Evolutionary conservation across 2,888 invertebrate genomes (phyloP), one percentile per base, ranked within the genome.

Genomic region (Anthophora plumipes): DNA sequence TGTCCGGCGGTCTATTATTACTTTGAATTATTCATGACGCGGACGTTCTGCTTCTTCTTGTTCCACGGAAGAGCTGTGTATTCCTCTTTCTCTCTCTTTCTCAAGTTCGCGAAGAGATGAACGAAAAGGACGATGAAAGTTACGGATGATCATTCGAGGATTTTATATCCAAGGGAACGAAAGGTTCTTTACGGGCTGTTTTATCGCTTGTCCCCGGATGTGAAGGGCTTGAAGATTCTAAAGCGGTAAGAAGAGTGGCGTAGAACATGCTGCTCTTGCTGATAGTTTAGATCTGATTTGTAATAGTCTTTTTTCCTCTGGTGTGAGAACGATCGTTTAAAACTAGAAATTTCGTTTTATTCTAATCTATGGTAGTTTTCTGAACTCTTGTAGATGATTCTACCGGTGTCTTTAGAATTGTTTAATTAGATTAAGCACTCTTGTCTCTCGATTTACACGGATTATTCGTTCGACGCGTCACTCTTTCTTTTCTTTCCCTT

Each of bases 21-120:
- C 41, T 57, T 50, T 68, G 68, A 75, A 78, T 78, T 78, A 78
- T 78, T 78, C 77, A 66, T 75, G 75, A 50, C 61, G 31, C 57
- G 41, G n/a, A 37, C 31, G 54, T 59, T 57, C 37, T 1, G 50
- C 55, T 43, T 67, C 43, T 39, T 14, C n/a, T n/a, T n/a, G 25
- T 14, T 39, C 22, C 14, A 22, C 39, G 39, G 11, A 25, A 55
- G 55, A 61, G 55, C n/a, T n/a, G n/a, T n/a, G n/a, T n/a, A n/a
- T n/a, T n/a, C n/a, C n/a, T n/a, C n/a, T n/a, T n/a, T n/a, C n/a
- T n/a, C n/a, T n/a, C n/a, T n/a, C n/a, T n/a, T n/a, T n/a, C 31
- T 31, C 31, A 31, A 31, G 31, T 4, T n/a, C n/a, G n/a, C 37
- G 22, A 8, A 9, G 17, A 8, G 7, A 37, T 5, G 14, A 14